Conservation (phyloP, 2,888 invertebrate genomes). For the Priapulus caudatus region DNA sequence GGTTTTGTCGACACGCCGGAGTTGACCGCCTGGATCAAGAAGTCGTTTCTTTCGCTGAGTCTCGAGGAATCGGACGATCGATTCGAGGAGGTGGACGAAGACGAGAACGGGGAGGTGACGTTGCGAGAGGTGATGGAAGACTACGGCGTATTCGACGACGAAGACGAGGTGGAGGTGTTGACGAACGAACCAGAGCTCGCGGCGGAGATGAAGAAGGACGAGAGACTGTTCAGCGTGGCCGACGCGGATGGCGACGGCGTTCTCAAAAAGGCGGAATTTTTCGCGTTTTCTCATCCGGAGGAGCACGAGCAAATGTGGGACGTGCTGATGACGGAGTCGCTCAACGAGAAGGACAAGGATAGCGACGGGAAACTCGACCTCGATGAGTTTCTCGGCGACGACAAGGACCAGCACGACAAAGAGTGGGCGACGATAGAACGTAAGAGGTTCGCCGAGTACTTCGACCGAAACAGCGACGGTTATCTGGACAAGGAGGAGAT, state of each 20-base stretch:
- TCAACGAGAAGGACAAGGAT: constrained; percentile 73
- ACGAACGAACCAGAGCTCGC: constrained; percentile 25
- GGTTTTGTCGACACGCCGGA: constrained; percentile 63
- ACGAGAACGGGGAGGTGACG: constrained; percentile 64
- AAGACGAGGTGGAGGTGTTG: constrained; percentile 41
- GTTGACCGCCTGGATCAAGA: constrained; percentile 78
- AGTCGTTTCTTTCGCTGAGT: constrained; percentile 61
- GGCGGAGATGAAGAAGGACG: constrained; percentile 53
- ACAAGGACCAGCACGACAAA: constrained; percentile 17
- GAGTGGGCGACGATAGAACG: constrained; percentile 26
- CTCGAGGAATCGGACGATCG: constrained; percentile 71
- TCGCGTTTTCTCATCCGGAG: constrained; percentile 82
- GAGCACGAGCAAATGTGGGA: constrained; percentile 69
- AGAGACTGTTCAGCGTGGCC: constrained; percentile 68
- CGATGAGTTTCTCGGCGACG: constrained; percentile 63
- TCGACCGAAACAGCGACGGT: constrained; percentile 73
- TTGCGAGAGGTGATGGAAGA: constrained; percentile 86
- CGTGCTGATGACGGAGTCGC: constrained; percentile 42
- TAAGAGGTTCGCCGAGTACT: constrained; percentile 64
- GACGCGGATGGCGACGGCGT: constrained; percentile 68
- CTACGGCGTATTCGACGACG: constrained; percentile 57
- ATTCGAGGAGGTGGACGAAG: constrained; percentile 68
- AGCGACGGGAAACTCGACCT: constrained; percentile 72
- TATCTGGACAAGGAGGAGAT: constrained; percentile 64
- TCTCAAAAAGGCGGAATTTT: constrained; percentile 63